A percentile compares a stretch with the other conserved stretches of the same genome.
These are phyloP conservation scores for Cyaniris semiargus DNA, from an alignment of 2,888 invertebrate species.

Conservation along the genomic window DNA sequence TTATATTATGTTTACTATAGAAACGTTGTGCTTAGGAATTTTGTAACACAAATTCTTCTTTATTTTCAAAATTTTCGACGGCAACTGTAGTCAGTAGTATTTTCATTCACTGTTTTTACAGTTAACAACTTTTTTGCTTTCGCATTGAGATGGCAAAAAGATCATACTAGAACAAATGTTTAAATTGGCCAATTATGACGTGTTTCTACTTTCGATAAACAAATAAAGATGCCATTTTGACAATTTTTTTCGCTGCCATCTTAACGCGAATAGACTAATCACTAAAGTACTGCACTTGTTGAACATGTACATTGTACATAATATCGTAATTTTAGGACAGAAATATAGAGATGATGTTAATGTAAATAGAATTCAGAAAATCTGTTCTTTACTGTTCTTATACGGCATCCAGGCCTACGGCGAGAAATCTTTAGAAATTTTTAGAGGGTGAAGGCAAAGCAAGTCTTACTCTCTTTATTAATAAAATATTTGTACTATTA, in stretches of 20 bases:
- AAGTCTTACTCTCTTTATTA: no score
- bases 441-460: no score
- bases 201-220: background rate
- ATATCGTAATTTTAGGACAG: background rate
- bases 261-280: background rate
- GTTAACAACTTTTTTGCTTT: background rate
- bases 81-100: background rate
- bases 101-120: background rate
- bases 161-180: no score
- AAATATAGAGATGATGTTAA: background rate
- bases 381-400: background rate
- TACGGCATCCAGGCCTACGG: background rate
- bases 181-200: background rate
- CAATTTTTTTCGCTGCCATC: background rate
- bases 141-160: no score
- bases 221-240: background rate
- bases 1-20: background rate
- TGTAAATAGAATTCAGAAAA: background rate
- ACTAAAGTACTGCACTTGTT: background rate
- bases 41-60: background rate
- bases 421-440: background rate
- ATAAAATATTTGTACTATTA: no score
- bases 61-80: background rate
- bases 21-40: background rate
- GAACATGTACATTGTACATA: conserved; percentile 1